Evolutionary conservation across 2,888 invertebrate genomes (phyloP).

Genomic region (Pharmacophagus antenor): DNA sequence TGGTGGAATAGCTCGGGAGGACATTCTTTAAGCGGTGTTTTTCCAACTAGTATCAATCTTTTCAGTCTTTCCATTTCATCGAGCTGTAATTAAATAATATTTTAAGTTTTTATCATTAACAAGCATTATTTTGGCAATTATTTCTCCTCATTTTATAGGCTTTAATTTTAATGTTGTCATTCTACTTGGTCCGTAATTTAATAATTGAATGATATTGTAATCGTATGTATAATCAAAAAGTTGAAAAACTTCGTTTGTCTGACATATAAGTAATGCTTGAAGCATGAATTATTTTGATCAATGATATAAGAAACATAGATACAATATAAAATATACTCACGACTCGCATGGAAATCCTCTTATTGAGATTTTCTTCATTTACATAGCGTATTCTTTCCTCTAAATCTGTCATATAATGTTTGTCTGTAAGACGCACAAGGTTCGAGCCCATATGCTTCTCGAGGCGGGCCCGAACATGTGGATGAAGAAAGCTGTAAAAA

Average conservation of each 20-base stretch:
- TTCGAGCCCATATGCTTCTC: slow-evolving; percentile 87
- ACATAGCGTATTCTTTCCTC: slow-evolving; percentile 83
- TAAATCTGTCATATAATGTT: slow-evolving; percentile 84
- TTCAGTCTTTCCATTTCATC: slow-evolving; percentile 86
- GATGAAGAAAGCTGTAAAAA: slow-evolving; percentile 80
- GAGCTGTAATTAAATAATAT: slow-evolving; percentile 59
- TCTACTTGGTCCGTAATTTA: no score
- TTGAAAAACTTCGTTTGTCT: no score
- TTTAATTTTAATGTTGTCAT: no score
- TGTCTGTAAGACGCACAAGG: slow-evolving; percentile 84
- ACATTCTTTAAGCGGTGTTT: slow-evolving; percentile 84
- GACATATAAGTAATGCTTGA: no score
- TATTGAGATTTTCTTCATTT: slow-evolving; percentile 83
- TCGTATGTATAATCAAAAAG: no score
- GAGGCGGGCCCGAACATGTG: slow-evolving; percentile 82
- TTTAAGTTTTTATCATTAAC: not conserved
- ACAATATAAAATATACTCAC: slow-evolving; percentile 64
- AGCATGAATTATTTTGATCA: no score
- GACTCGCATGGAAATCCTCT: slow-evolving; percentile 82
- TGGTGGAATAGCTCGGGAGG: slow-evolving; percentile 84
- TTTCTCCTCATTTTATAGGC: no score
- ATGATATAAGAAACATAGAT: no score
- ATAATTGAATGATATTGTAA: not conserved
- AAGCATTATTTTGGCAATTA: no score
- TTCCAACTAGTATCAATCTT: slow-evolving; percentile 84